These are phyloP conservation scores for Ascaphus truei DNA, from an alignment of 2,113 vertebrate species.

Conservation along the genomic window DNA sequence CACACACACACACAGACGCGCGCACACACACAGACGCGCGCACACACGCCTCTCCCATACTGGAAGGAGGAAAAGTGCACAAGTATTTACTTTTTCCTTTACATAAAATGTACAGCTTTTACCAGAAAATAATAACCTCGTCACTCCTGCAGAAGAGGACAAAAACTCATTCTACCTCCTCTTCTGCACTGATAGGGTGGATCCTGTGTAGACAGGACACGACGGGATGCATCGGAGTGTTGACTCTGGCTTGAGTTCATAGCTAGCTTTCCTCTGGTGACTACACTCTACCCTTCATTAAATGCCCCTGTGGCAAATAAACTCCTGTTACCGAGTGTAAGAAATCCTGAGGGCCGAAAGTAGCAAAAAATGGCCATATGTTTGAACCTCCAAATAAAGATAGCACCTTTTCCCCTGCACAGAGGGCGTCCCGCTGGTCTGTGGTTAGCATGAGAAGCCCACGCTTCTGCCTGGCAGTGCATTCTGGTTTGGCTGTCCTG, in stretches of 20 bases:
- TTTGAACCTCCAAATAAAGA: not conserved
- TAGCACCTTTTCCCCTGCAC: slow-evolving; percentile 15
- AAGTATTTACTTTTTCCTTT: slow-evolving; percentile 15
- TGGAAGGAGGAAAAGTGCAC: slow-evolving; percentile 31
- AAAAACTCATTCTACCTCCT: not conserved
- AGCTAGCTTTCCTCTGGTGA: not conserved
- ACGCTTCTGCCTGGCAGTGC: slow-evolving; percentile 9
- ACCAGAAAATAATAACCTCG: not conserved
- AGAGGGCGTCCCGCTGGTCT: not conserved
- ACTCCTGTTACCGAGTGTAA: not conserved
- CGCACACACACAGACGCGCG: slow-evolving; percentile 54
- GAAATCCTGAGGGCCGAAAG: not conserved
- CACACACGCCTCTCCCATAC: slow-evolving; percentile 13
- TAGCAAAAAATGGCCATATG: not conserved
- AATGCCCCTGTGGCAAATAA: too few relatives aligned
- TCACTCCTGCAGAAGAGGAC: not conserved
- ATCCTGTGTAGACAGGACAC: not conserved
- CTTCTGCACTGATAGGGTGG: not conserved
- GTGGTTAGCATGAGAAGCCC: not conserved
- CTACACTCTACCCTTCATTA: too few relatives aligned
- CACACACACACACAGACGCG: slow-evolving; percentile 31
- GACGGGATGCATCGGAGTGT: not conserved
- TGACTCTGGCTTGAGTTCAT: not conserved
- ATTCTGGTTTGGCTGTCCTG: not conserved
- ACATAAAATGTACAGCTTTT: slow-evolving; percentile 17